Conservation (phyloP, 2,888 invertebrate genomes). For the Tetranychus piercei region DNA sequence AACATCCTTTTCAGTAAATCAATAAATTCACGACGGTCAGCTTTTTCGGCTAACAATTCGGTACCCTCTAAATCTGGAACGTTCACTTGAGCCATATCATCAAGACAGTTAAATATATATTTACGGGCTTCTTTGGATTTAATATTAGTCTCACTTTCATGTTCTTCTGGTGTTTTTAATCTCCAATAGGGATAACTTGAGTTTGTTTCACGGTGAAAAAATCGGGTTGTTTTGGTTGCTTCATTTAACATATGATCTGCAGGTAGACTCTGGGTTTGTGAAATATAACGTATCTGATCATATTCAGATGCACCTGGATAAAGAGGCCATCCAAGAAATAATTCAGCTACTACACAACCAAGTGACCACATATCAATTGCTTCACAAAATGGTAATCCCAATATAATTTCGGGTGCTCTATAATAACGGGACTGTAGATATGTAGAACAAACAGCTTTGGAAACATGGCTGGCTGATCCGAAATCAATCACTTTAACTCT, state of each 20-base stretch:
- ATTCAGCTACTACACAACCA: constrained; percentile 95
- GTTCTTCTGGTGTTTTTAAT: constrained; percentile 79
- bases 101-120: constrained; percentile 97
- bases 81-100: constrained; percentile 78
- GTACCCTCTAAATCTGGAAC: constrained; percentile 91
- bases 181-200: constrained; percentile 43
- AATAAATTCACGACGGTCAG: constrained; percentile 89
- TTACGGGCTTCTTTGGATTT: constrained; percentile 98
- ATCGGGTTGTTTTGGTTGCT: constrained; percentile 93
- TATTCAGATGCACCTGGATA: constrained; percentile 98
- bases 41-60: constrained; percentile 86
- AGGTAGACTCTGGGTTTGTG: constrained; percentile 89
- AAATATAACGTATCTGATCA: constrained; percentile 89
- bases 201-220: constrained; percentile 90
- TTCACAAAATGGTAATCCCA: constrained; percentile 95
- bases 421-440: constrained; percentile 89
- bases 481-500: constrained; percentile 99
- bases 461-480: constrained; percentile 96
- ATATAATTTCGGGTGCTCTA: constrained; percentile 76
- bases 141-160: constrained; percentile 88
- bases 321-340: constrained; percentile 97
- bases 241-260: constrained; percentile 92
- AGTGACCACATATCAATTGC: constrained; percentile 99
- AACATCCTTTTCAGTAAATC: constrained; percentile 94
- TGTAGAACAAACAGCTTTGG: constrained; percentile 98